Evolutionary conservation across 2,888 invertebrate genomes (phyloP).

Genomic region (Epiblema foenella): DNA sequence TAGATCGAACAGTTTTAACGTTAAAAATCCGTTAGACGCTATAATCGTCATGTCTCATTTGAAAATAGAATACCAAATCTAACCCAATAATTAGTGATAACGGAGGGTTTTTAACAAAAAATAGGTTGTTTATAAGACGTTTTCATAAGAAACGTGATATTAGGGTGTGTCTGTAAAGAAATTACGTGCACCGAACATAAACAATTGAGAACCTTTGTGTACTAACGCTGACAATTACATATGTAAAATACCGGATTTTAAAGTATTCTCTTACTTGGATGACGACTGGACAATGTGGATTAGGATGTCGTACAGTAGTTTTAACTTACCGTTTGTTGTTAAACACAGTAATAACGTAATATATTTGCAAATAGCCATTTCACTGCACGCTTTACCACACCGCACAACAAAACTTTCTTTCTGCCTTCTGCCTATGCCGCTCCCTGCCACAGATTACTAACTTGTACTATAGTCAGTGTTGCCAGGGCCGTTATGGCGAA

Average conservation of each 20-base stretch:
- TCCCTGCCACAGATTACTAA: not conserved
- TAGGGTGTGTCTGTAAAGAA: constrained; percentile 38
- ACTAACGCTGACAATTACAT: not conserved
- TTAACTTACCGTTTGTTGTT: constrained; percentile 63
- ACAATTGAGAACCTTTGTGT: constrained; percentile 34
- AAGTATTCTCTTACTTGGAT: not conserved
- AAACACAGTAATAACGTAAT: constrained; percentile 58
- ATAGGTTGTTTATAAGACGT: constrained; percentile 6
- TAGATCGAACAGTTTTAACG: constrained; percentile 44
- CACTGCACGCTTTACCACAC: constrained; percentile 51
- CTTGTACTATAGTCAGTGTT: no score
- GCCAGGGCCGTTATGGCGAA: no score
- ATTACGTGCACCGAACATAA: constrained; percentile 39
- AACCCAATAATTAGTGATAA: not conserved
- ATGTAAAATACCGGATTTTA: constrained; percentile 12
- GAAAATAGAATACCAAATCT: not conserved
- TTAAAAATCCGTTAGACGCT: constrained; percentile 44
- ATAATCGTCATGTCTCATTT: constrained; percentile 8
- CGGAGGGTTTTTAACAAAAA: not conserved
- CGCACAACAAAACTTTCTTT: constrained; percentile 47
- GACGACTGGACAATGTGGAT: not conserved
- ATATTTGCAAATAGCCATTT: constrained; percentile 62
- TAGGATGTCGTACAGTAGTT: constrained; percentile 23
- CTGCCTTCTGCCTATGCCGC: constrained; percentile 23
- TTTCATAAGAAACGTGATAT: constrained; percentile 24